A percentile compares a stretch with the other conserved stretches of the same genome.
phyloP scores from a whole-genome alignment of 2,797 vertebrate species.

The Antrozous pallidus region DNA sequence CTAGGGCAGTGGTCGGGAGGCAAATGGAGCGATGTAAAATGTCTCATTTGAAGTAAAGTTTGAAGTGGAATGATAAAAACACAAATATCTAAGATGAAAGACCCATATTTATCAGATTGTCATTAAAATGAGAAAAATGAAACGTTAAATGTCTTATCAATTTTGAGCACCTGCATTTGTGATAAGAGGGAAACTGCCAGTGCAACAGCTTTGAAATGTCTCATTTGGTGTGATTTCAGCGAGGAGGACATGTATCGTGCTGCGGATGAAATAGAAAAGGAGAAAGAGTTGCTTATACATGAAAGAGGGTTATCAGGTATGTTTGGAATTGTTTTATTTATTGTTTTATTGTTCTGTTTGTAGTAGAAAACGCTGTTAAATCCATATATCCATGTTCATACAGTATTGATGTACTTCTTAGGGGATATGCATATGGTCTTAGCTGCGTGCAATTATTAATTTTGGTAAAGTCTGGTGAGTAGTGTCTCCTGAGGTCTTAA shows the following conservation, averaged over 20 bases:
- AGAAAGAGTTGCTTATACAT: conserved; percentile 76
- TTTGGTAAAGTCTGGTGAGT: neutral
- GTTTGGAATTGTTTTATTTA: conserved; percentile 49
- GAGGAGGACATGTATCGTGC: conserved; percentile 93
- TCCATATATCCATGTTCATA: neutral
- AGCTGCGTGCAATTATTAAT: neutral
- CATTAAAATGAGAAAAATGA: neutral
- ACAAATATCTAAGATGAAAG: neutral
- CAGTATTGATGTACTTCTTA: neutral
- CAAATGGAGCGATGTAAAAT: neutral
- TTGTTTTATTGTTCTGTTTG: neutral
- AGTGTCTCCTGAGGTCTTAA: neutral
- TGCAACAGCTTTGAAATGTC: conserved; percentile 61
- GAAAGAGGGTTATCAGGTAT: conserved; percentile 81
- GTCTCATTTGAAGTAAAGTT: neutral
- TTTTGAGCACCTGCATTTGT: conserved; percentile 20
- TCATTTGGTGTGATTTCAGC: conserved; percentile 82
- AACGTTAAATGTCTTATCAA: neutral
- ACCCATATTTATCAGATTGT: neutral
- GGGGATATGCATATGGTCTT: neutral
- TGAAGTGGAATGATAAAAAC: neutral
- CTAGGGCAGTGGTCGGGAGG: no score
- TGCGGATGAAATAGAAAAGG: conserved; percentile 90
- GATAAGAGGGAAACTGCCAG: conserved; percentile 4
- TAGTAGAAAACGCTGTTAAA: conserved; percentile 33